Evolutionary conservation across 1,140 invertebrate genomes (phyloP).

Genomic region (Papilio dardanus): DNA sequence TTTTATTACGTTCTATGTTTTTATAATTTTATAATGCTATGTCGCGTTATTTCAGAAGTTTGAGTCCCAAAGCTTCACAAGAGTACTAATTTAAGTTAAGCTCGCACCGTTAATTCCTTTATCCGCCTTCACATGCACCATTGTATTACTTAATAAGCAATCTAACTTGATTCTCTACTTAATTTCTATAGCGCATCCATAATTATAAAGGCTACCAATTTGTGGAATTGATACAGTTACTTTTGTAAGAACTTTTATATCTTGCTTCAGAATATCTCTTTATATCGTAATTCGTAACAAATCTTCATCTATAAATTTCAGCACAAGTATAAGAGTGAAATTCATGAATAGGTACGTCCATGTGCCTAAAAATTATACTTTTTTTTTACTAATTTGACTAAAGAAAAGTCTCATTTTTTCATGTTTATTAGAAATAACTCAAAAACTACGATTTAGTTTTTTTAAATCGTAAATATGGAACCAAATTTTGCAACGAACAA

Average conservation of each 20-base stretch:
- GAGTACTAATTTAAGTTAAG: neutral
- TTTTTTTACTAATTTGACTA: neutral
- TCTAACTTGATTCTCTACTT: neutral
- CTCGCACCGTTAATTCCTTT: slow-evolving; percentile 4
- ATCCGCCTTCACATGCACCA: slow-evolving; percentile 12
- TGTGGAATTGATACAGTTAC: neutral
- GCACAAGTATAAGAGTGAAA: no score
- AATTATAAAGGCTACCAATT: neutral
- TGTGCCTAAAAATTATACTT: neutral
- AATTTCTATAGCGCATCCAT: neutral
- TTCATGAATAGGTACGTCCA: no score
- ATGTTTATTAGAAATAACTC: no score
- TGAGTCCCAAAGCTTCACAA: neutral
- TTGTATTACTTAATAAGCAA: slow-evolving; percentile 19
- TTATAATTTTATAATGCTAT: neutral
- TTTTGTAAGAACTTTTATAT: neutral
- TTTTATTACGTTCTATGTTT: neutral
- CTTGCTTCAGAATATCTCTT: no score
- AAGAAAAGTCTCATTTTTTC: no score
- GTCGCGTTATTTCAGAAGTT: neutral
- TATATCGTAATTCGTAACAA: no score
- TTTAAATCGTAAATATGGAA: no score
- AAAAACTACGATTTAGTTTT: no score
- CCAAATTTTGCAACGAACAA: no score
- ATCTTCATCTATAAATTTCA: no score